Evolutionary conservation across 2,113 vertebrate genomes (phyloP).

Genomic region (Microtus montanus): DNA sequence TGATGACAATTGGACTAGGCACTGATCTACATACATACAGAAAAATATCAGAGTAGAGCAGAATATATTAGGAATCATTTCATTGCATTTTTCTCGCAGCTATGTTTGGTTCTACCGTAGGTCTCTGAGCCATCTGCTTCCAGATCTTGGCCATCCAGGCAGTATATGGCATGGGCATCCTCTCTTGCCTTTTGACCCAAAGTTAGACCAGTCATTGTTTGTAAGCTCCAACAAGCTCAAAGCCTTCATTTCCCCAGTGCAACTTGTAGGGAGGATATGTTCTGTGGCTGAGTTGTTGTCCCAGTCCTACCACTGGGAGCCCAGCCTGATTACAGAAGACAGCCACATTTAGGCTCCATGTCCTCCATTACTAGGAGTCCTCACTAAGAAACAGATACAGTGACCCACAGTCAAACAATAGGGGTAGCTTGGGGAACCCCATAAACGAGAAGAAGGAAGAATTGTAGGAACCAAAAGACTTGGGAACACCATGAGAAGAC

Average conservation of each 20-base stretch:
- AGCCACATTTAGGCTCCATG: no score
- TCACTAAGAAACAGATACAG: neutral
- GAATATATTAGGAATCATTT: neutral
- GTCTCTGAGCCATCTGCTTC: neutral
- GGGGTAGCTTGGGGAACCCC: neutral
- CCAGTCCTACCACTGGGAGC: neutral
- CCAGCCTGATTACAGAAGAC: neutral
- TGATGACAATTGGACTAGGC: neutral
- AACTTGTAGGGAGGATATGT: neutral
- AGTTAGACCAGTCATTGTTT: neutral
- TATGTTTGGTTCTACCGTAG: neutral
- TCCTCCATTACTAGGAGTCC: neutral
- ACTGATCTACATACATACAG: neutral
- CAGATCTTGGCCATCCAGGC: neutral
- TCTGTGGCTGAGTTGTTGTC: neutral
- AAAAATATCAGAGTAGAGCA: neutral
- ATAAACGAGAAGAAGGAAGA: neutral
- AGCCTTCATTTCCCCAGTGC: neutral
- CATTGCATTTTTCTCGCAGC: neutral
- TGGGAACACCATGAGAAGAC: neutral
- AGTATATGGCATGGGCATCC: neutral
- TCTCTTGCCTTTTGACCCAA: neutral
- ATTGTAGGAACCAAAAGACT: neutral
- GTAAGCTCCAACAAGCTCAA: neutral
- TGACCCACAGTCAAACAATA: neutral